Conservation (phyloP, 2,797 vertebrate genomes). For the Hydrolagus colliei region DNA sequence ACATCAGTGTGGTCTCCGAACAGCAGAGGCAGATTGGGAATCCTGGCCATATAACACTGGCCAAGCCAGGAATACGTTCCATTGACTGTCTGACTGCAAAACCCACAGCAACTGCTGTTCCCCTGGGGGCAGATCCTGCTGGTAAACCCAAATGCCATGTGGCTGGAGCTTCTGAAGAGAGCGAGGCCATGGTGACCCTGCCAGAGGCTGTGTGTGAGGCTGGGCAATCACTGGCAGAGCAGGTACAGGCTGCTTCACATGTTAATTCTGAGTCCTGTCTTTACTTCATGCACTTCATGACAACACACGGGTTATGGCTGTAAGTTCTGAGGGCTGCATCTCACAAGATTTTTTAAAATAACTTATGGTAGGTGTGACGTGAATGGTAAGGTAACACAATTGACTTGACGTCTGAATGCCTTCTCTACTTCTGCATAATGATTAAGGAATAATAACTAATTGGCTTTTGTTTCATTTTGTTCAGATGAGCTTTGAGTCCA, state of each 20-base stretch:
- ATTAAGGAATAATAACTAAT: background rate
- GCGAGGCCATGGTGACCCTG: constrained; percentile 60
- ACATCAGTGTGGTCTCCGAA: constrained; percentile 61
- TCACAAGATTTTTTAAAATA: too few relatives aligned
- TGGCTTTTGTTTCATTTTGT: constrained; percentile 39
- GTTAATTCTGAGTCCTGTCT: too few relatives aligned
- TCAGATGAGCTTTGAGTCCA: constrained; percentile 62
- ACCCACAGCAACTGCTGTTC: constrained; percentile 39
- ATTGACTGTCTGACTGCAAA: constrained; percentile 41
- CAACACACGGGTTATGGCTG: too few relatives aligned
- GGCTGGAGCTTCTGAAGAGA: constrained; percentile 41
- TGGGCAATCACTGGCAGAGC: constrained; percentile 34
- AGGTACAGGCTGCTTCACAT: constrained; percentile 17
- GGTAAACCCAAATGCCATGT: constrained; percentile 36
- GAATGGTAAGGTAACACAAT: too few relatives aligned
- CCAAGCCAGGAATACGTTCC: constrained; percentile 39
- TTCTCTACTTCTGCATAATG: too few relatives aligned
- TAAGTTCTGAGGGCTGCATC: too few relatives aligned
- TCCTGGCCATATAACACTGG: constrained; percentile 40
- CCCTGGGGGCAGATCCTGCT: constrained; percentile 36
- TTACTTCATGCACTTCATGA: too few relatives aligned
- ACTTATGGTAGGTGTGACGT: too few relatives aligned
- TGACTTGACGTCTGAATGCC: too few relatives aligned
- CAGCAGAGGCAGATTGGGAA: constrained; percentile 42
- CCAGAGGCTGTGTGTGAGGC: constrained; percentile 50